Evolutionary conservation across 2,797 vertebrate genomes (phyloP), one percentile per base, ranked within the genome.

Genomic region (Argya squamiceps): DNA sequence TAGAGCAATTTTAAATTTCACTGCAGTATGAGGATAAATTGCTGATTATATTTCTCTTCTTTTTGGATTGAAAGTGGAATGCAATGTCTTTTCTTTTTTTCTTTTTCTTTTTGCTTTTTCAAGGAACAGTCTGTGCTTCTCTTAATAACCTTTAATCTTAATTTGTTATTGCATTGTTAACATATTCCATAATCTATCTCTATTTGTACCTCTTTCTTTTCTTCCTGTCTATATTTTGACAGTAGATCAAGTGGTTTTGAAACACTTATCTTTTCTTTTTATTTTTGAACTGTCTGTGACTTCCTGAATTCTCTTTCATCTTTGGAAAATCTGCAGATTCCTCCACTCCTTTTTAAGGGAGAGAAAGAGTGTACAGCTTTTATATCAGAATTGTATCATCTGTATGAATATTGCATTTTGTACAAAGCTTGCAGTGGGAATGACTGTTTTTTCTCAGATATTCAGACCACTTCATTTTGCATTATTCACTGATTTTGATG

Each of bases 321-420:
- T 94, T 69, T 83, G 50, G 62, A 91, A 94, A 93, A 88, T 52
- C 10, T 82, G 44, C 55, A 97, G 83, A 96, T 95, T 97, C 92
- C 10, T 88, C 5, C 18, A 39, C 81, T 88, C 49, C 70, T 81
- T 89, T 32, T 44, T 64, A 69, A 73, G 18, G 13, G 21, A 80
- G 15, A 65, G 5, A 55, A 39, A 34, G 10, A 23, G 2, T 39
- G 8, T 55, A 30, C 6, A 56, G 13, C 9, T 59, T 88, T 86
- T 63, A 6, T 67, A 74, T 60, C 37, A 59, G 37, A 77, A 50
- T 13, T 65, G 1, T 47, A 36, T 46, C 11, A 43, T 58, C 18
- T 74, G 3, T 44, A 62, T 64, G 11, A 41, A 68, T 67, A 71
- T n/a, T 81, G 12, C 18, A 76, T 78, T 81, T 89, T 15, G 1